Evolutionary conservation across 2,797 vertebrate species (phyloP), one percentile per base, ranked within the genome.

Genomic region (Tragopan temminckii): DNA sequence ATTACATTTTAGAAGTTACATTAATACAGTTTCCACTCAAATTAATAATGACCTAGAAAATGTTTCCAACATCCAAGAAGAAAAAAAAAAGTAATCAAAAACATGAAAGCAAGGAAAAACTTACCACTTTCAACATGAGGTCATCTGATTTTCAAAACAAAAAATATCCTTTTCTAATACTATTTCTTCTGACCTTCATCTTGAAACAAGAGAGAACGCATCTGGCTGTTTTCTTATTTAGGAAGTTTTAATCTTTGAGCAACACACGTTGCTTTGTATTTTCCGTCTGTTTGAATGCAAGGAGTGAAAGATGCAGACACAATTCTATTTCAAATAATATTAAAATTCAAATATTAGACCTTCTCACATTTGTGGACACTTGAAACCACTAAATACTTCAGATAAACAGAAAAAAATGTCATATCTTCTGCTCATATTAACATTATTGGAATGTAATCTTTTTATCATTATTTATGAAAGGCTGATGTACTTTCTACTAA

Each of bases 281-380:
- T 93, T 80, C 8, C 55, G 17, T 43, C 24, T 76, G 84, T 20
- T 43, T 29, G 42, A 85, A 46, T 64, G 27, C 36, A 80, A 77
- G 31, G 7, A 33, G 13, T 24, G 16, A 45, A 85, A 64, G 19
- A 67, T 8, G n/a, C 67, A 48, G 35, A 55, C 11, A n/a, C 0
- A 0, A 68, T 84, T 58, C 10, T 69, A 8, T 5, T 71, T 68
- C 42, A 78, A 14, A 33, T 77, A 77, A 45, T 29, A 71, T n/a
- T 55, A 63, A 27, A 91, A 69, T 64, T 14, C 8, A 17, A 78
- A 43, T 43, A 43, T 43, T 43, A 18, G 42, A 43, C 38, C 24
- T 78, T 43, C 42, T 33, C 11, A 27, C 48, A 43, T 33, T 13
- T 31, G 38, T n/a, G 9, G 35, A 40, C 20, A 45, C 27, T 17